phyloP scores from a whole-genome alignment of 2,797 vertebrate species.

The Cossypha polioptera region DNA sequence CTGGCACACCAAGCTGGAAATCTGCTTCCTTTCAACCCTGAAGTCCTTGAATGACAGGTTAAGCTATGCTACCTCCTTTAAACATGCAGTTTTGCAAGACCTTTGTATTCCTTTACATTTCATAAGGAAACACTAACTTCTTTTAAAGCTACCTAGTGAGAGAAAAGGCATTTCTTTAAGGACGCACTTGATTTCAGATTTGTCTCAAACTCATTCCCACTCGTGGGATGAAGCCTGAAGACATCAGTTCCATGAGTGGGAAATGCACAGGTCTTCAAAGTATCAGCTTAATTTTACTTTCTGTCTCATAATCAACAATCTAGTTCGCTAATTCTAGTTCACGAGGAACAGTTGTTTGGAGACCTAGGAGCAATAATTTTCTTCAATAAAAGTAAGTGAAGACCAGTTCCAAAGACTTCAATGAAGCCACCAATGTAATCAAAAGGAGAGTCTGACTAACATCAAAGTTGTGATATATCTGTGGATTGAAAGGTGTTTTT shows the following conservation, averaged over 20 bases:
- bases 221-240: not conserved
- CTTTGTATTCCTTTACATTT: not conserved
- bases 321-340: not conserved
- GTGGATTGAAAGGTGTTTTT: not conserved
- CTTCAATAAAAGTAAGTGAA: not conserved
- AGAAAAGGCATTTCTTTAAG: conserved; percentile 15
- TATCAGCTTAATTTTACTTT: conserved; percentile 38
- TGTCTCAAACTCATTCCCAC: not conserved
- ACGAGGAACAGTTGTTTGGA: not conserved
- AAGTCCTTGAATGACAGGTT: not conserved
- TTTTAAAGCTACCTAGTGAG: not conserved
- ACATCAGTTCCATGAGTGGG: conserved; percentile 16
- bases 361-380: not conserved
- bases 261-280: conserved; percentile 31
- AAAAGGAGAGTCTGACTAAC: not conserved
- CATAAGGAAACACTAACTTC: not conserved
- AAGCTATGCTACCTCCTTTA: not conserved
- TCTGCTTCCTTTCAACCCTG: not conserved
- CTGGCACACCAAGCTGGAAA: not conserved
- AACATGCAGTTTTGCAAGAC: not conserved
- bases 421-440: not conserved
- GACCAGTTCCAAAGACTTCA: not conserved
- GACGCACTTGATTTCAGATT: not conserved
- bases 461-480: not conserved
- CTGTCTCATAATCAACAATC: not conserved